Evolutionary conservation across 2,888 invertebrate species (phyloP).

Genomic region (Cephalotes varians): DNA sequence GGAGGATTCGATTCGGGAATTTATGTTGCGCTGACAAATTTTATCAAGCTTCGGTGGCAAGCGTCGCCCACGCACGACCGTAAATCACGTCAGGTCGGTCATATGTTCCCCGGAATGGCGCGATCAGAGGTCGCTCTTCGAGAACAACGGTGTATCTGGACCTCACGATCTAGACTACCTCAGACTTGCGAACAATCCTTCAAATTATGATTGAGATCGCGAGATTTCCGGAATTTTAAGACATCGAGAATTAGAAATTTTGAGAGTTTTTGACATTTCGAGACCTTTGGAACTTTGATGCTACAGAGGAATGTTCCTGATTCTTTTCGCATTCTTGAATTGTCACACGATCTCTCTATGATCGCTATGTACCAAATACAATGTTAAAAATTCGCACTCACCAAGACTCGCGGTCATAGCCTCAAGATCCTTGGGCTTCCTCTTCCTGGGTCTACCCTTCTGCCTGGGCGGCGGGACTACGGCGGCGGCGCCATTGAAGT

Average conservation of each 20-base stretch:
- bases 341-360: background rate
- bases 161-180: background rate
- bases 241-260: too few species aligned
- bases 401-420: conserved; percentile 95
- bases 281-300: background rate
- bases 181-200: background rate
- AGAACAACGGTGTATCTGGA: background rate
- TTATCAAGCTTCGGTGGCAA: conserved; percentile 85
- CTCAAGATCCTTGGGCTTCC: conserved; percentile 96
- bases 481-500: conserved; percentile 88
- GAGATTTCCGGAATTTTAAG: background rate
- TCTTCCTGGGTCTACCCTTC: conserved; percentile 96
- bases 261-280: background rate
- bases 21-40: conserved; percentile 85
- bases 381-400: conserved; percentile 86
- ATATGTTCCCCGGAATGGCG: background rate
- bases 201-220: background rate
- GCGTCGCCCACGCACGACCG: conserved; percentile 82
- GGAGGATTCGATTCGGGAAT: conserved; percentile 80
- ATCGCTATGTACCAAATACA: background rate
- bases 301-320: too few species aligned
- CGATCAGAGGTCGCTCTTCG: background rate
- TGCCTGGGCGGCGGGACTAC: conserved; percentile 90
- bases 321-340: background rate
- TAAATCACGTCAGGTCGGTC: conserved; percentile 79